phyloP scores from a whole-genome alignment of 2,797 vertebrate species.

The Argyrosomus regius region DNA sequence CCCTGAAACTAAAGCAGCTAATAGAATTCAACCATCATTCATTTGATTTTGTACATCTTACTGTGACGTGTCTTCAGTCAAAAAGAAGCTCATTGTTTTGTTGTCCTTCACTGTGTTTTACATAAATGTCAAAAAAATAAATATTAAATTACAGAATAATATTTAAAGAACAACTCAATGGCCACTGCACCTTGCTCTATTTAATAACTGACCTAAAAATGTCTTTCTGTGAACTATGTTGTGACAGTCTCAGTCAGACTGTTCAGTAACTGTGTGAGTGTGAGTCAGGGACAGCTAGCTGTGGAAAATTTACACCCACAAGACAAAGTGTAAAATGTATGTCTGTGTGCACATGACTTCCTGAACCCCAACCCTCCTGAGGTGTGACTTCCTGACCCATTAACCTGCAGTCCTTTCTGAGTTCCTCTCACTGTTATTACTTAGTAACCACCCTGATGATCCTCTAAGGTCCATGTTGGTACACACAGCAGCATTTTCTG shows the following conservation, averaged over 20 bases:
- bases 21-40: neutral
- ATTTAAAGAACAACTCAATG: no score
- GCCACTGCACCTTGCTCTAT: no score
- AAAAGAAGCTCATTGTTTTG: neutral
- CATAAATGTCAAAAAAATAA: no score
- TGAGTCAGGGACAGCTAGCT: neutral
- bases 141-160: no score
- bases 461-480: constrained; percentile 2
- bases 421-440: constrained; percentile 36
- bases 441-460: constrained; percentile 30
- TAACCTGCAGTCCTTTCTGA: constrained; percentile 28
- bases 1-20: neutral
- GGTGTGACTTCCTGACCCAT: constrained; percentile 63
- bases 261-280: neutral
- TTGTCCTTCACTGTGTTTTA: no score
- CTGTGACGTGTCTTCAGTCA: neutral
- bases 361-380: constrained; percentile 30
- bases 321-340: constrained; percentile 26
- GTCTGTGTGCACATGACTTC: constrained; percentile 20
- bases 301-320: constrained; percentile 17
- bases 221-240: neutral
- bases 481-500: constrained; percentile 16
- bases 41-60: neutral
- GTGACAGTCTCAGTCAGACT: neutral
- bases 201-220: no score